A percentile compares a stretch with the other conserved stretches of the same genome.
Conservation (phyloP, 2,113 vertebrate species). For the Sapayoa aenigma region DNA sequence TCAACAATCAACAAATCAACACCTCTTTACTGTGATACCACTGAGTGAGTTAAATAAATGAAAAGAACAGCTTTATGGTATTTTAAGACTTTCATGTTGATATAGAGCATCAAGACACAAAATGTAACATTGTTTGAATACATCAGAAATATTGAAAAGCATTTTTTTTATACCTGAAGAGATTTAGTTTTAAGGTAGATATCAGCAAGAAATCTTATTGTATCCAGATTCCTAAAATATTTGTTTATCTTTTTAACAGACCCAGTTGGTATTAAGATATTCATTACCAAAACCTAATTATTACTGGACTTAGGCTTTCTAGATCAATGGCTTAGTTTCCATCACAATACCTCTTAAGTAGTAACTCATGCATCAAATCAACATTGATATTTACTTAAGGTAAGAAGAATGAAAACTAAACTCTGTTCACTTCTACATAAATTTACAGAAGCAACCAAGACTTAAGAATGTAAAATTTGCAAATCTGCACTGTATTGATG, state of each 20-base stretch:
- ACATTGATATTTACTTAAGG: background rate
- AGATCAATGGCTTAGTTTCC: constrained; percentile 23
- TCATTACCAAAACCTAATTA: background rate
- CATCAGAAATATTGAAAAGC: background rate
- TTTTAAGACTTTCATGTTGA: background rate
- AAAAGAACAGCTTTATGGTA: background rate
- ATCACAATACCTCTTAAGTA: background rate
- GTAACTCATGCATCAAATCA: background rate
- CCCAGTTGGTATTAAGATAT: background rate
- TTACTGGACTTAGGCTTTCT: background rate
- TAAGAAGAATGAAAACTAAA: background rate
- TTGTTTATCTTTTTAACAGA: background rate
- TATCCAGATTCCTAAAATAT: background rate
- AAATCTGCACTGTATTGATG: background rate
- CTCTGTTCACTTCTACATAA: background rate
- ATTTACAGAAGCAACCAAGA: background rate
- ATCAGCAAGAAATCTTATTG: background rate
- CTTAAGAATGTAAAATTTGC: background rate
- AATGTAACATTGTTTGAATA: background rate
- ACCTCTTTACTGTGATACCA: background rate
- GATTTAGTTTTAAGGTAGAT: background rate
- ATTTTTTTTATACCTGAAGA: background rate
- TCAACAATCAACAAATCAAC: background rate
- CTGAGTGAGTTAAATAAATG: background rate
- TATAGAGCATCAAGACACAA: background rate